Evolutionary conservation across 2,888 invertebrate genomes (phyloP).

Genomic region (Orthosia gracilis): DNA sequence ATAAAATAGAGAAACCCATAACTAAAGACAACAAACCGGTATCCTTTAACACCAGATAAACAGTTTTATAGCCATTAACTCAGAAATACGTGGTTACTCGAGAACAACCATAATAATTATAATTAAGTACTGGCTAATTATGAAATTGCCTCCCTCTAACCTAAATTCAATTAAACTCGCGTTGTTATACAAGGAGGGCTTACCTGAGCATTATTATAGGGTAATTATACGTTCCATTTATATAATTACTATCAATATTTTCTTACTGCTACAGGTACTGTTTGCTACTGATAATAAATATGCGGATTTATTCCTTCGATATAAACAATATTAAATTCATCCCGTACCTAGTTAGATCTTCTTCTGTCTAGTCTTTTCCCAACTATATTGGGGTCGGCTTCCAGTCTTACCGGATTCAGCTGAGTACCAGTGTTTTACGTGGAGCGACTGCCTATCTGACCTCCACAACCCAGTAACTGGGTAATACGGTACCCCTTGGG

Average conservation of each 20-base stretch:
- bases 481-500: too few relatives aligned
- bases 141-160: conserved; percentile 46
- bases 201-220: conserved; percentile 30
- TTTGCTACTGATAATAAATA: background rate
- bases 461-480: too few relatives aligned
- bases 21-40: too few relatives aligned
- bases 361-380: too few relatives aligned
- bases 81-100: conserved; percentile 10
- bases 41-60: too few relatives aligned
- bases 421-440: too few relatives aligned
- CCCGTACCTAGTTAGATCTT: background rate
- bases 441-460: too few relatives aligned
- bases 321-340: background rate
- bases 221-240: conserved; percentile 30
- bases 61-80: background rate
- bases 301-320: background rate
- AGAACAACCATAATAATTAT: conserved; percentile 30
- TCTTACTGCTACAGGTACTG: background rate
- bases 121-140: conserved; percentile 51
- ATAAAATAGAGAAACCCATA: background rate
- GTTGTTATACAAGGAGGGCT: conserved; percentile 35
- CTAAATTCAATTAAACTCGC: conserved; percentile 37
- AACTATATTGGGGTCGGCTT: too few relatives aligned
- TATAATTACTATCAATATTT: conserved; percentile 11
- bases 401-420: too few relatives aligned